Evolutionary conservation across 23 tunicate genomes (phyloP).

Genomic region (Trididemnum nubilum): DNA sequence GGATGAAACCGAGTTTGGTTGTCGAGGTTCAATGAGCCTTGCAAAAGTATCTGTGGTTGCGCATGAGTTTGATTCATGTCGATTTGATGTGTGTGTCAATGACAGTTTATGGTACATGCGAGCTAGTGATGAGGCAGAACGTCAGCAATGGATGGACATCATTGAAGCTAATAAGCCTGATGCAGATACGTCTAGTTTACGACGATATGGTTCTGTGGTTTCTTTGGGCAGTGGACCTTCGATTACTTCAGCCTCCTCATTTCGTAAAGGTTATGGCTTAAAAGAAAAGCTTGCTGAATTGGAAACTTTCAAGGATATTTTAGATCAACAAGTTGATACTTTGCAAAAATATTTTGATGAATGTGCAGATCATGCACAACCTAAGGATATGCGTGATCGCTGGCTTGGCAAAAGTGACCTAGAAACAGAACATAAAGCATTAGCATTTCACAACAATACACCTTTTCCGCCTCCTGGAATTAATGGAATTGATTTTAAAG

Average conservation of each 20-base stretch:
- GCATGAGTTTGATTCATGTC: slow-evolving; percentile 50
- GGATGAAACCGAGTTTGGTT: slow-evolving; percentile 66
- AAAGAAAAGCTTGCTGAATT: slow-evolving; percentile 60
- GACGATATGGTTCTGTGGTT: slow-evolving; percentile 85
- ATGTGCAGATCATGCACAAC: slow-evolving; percentile 26
- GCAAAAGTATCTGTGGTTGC: slow-evolving; percentile 41
- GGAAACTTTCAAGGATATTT: slow-evolving; percentile 60
- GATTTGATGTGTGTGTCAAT: slow-evolving; percentile 70
- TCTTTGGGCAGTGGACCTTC: slow-evolving; percentile 8
- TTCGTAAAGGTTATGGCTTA: slow-evolving; percentile 37
- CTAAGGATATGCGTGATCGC: slow-evolving; percentile 35
- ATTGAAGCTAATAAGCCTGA: slow-evolving; percentile 58
- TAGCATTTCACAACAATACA: not conserved
- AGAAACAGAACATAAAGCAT: not conserved
- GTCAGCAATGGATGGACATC: slow-evolving; percentile 65
- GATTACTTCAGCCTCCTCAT: slow-evolving; percentile 40
- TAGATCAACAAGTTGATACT: slow-evolving; percentile 55
- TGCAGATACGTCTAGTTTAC: slow-evolving; percentile 30
- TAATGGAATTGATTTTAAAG: slow-evolving; percentile 31
- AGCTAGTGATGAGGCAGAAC: slow-evolving; percentile 44
- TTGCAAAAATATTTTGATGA: slow-evolving; percentile 42
- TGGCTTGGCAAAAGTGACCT: not conserved
- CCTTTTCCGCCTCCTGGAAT: not conserved
- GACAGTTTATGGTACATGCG: slow-evolving; percentile 72
- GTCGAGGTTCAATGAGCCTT: slow-evolving; percentile 55